Conservation (phyloP, 1,140 invertebrate species). For the Macrocentrus cingulum region DNA sequence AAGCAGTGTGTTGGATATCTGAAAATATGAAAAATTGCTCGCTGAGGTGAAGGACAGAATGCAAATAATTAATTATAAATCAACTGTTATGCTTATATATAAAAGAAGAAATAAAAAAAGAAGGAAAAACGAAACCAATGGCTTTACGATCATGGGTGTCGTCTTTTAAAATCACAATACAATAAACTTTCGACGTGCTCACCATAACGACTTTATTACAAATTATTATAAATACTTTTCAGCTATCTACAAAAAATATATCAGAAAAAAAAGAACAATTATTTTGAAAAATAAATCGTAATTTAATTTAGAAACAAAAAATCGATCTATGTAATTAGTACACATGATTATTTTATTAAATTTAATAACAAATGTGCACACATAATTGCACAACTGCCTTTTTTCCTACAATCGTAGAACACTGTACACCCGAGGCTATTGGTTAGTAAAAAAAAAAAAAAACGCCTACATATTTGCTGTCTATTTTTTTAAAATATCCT, state of each 20-base stretch:
- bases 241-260: slow-evolving; percentile 24
- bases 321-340: slow-evolving; percentile 8
- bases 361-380: slow-evolving; percentile 17
- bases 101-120: neutral
- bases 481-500: slow-evolving; percentile 12
- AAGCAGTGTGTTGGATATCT: too few relatives aligned
- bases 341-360: slow-evolving; percentile 10
- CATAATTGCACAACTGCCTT: slow-evolving; percentile 14
- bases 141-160: slow-evolving; percentile 4
- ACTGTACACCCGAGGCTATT: slow-evolving; percentile 22
- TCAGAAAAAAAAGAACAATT: neutral
- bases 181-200: slow-evolving; percentile 14
- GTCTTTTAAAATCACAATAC: slow-evolving; percentile 15
- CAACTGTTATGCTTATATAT: neutral
- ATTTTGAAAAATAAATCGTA: neutral
- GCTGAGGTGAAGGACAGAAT: neutral
- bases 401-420: slow-evolving; percentile 19
- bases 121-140: neutral
- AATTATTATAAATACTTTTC: slow-evolving; percentile 22
- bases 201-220: slow-evolving; percentile 15
- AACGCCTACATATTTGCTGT: slow-evolving; percentile 4
- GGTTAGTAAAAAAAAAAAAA: slow-evolving; percentile 19
- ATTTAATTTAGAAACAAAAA: slow-evolving; percentile 14
- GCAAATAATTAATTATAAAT: slow-evolving; percentile 5
- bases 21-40: neutral